Percentiles rank a stretch among this genome's conserved stretches.
These are phyloP conservation scores for Amphipyra berbera DNA, from an alignment of 2,888 invertebrate genomes.

Conservation along the genomic window DNA sequence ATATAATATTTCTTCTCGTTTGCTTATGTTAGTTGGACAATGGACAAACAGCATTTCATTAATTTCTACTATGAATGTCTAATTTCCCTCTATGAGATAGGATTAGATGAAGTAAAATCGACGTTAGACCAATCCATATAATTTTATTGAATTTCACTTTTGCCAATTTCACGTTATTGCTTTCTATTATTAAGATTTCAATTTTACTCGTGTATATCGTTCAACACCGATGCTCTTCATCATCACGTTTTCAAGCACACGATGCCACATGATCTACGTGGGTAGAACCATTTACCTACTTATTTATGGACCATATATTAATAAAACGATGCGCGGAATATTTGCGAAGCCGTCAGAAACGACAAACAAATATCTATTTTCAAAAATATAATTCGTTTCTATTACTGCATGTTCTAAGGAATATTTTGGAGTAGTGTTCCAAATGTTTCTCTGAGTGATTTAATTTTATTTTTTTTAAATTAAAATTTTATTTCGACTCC, in stretches of 20 bases:
- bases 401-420: slow-evolving; percentile 12
- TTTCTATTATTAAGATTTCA: too few species aligned
- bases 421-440: slow-evolving; percentile 10
- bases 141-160: too few species aligned
- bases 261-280: slow-evolving; percentile 24
- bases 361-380: slow-evolving; percentile 11
- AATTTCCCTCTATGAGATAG: too few species aligned
- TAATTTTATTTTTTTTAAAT: not conserved
- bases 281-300: slow-evolving; percentile 33
- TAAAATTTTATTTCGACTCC: not conserved
- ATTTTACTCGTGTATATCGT: not conserved
- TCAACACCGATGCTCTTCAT: slow-evolving; percentile 21
- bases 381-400: slow-evolving; percentile 6
- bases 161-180: too few species aligned
- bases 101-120: too few species aligned
- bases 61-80: too few species aligned
- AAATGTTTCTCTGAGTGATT: slow-evolving; percentile 14
- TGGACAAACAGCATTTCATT: too few species aligned
- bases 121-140: too few species aligned
- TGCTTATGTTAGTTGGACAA: too few species aligned
- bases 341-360: slow-evolving; percentile 13
- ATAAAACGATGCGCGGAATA: slow-evolving; percentile 25
- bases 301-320: slow-evolving; percentile 38
- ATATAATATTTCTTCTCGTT: too few species aligned
- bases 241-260: slow-evolving; percentile 19